A percentile compares a stretch with the other conserved stretches of the same genome.
Evolutionary conservation across 2,797 vertebrate species (phyloP).

Genomic region (Anolis apletophallus): DNA sequence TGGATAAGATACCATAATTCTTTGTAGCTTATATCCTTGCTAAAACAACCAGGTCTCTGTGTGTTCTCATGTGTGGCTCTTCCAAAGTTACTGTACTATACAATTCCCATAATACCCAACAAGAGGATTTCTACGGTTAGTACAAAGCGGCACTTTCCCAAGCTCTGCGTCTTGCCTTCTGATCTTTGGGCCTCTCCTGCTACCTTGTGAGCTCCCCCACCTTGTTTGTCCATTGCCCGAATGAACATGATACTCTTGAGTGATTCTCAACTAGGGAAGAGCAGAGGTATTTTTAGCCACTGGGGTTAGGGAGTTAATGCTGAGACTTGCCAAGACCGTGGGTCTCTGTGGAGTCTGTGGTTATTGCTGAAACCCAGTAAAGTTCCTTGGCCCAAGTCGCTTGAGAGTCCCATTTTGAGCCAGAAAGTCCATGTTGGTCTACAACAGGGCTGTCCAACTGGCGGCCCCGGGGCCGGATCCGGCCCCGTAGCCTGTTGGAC

Average conservation of each 20-base stretch:
- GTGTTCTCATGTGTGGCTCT: background rate
- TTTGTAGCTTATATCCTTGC: background rate
- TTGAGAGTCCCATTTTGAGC: background rate
- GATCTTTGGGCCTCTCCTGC: background rate
- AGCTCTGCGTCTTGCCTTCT: background rate
- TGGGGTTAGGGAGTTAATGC: background rate
- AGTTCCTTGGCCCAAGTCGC: background rate
- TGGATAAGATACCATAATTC: too few relatives aligned
- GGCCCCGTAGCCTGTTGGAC: too few relatives aligned
- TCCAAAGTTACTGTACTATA: too few relatives aligned
- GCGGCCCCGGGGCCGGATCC: too few relatives aligned
- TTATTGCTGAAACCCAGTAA: background rate
- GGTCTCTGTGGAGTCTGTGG: background rate
- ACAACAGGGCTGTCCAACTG: too few relatives aligned
- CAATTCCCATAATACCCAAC: too few relatives aligned
- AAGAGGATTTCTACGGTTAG: too few relatives aligned
- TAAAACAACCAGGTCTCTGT: background rate
- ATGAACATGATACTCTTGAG: background rate
- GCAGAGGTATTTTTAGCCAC: constrained; percentile 12
- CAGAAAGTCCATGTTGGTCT: background rate
- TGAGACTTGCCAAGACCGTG: background rate
- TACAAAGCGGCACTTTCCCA: too few relatives aligned
- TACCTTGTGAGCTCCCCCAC: background rate
- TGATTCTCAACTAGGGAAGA: background rate
- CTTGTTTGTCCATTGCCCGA: background rate